A percentile compares a stretch with the other conserved stretches of the same genome.
Conservation (phyloP, 2,113 vertebrate species). For the Crotalus horridus region DNA sequence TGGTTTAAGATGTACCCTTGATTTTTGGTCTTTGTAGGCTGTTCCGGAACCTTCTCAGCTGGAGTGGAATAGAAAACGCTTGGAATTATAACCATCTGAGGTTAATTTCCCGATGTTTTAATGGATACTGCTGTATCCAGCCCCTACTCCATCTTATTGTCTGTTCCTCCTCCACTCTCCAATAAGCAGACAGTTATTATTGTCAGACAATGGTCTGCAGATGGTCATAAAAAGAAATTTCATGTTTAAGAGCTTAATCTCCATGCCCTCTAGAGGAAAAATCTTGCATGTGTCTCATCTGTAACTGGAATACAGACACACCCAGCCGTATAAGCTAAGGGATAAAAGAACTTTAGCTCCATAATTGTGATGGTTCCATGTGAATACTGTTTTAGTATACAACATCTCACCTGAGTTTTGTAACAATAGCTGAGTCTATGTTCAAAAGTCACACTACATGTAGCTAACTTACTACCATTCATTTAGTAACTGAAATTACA, state of each 20-base stretch:
- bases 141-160: not conserved
- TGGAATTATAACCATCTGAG: not conserved
- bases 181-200: not conserved
- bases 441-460: not conserved
- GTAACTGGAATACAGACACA: not conserved
- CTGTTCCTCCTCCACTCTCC: not conserved
- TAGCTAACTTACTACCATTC: not conserved
- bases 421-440: not conserved
- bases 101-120: not conserved
- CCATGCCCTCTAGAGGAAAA: conserved; percentile 1
- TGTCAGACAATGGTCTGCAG: not conserved
- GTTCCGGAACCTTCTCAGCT: not conserved
- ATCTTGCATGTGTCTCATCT: not conserved
- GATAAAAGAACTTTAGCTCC: not conserved
- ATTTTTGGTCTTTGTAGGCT: not conserved
- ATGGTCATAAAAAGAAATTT: not conserved
- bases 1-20: not conserved
- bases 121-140: not conserved
- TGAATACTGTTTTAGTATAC: not conserved
- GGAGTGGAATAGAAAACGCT: not conserved
- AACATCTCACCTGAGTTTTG: not conserved
- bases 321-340: not conserved
- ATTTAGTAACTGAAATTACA: not conserved
- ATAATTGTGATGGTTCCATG: not conserved
- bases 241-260: not conserved